Evolutionary conservation across 2,888 invertebrate species (phyloP), one percentile per base, ranked within the genome.

Genomic region (Melanostoma scalare): DNA sequence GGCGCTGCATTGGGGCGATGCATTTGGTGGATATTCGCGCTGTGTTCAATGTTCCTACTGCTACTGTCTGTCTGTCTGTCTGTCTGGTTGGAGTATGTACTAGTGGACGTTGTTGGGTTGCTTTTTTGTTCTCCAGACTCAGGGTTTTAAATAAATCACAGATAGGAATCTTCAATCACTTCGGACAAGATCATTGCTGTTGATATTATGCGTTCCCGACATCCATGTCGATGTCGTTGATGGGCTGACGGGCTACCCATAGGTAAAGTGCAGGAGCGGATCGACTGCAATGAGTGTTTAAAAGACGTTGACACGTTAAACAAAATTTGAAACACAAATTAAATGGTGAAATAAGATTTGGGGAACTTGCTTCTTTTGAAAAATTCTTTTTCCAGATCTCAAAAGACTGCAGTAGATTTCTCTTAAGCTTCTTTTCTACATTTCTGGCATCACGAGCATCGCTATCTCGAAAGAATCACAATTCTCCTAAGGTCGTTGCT

Each of bases 121-220:
- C 40, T 31, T 58, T 38, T 31, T 5, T 33, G 9, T 40, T 58
- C 50, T 74, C 60, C 40, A 61, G 65, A 72, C 40, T 31, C n/a
- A 50, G 53, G 60, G 31, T 74, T 67, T 84, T 50, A 84, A 84
- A 84, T 84, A 84, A 84, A 84, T 84, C 84, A 84, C 85, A 85
- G 85, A 85, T 85, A 85, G 75, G 63, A 75, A 85, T 80, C 85
- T 85, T 85, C 85, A 85, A 85, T 85, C 85, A 85, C 85, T 80
- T 85, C 75, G 80, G 85, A 85, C 80, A 85, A 85, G 85, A 85
- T 85, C 85, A 85, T 85, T 80, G 79, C 80, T 60, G 74, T 74
- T 79, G 84, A 84, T 84, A 84, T 84, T 84, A 79, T 84, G 84
- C 84, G 79, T 71, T 75, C 74, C 30, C 78, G 82, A 74, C 74